Base-by-base conservation (phyloP, 2,888 invertebrate species). In the Drosophila prolongata region DNA sequence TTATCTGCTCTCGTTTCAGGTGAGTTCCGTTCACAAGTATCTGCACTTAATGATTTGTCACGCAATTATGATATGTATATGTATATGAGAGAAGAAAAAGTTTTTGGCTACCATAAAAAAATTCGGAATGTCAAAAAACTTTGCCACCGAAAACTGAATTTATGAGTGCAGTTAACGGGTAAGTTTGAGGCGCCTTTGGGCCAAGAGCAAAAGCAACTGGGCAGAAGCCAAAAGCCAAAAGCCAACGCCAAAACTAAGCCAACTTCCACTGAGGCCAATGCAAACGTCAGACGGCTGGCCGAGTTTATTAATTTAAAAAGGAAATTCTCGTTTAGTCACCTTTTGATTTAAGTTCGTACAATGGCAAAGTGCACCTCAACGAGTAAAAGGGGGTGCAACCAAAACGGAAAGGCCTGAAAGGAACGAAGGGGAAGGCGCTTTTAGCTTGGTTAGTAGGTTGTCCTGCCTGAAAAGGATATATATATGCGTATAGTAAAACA, bases 261-360 rank as follows among this genome's bases (percentile, higher is more conserved):
- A 40, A 27, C 35, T 27, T 61, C 16, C 6, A 14, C 40, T 11
- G 30, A 19, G 47, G 34, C 40, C 61, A 40, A 38, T 34, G 52
- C 56, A 42, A 57, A 55, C 44, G 66, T 54, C 55, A 61, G 62
- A 34, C 68, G 30, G 38, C 43, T 46, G 56, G 65, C 55, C 66
- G 80, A 80, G 81, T 89, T 87, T 91, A 91, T 91, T 90, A 91
- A 91, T 91, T 89, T 88, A 84, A 91, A 91, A 87, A 90, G 90
- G 91, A 91, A 91, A 91, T 90, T 91, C 88, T 81, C 90, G 87
- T 91, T 91, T 90, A 90, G 89, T 91, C 91, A 90, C 89, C 88
- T 89, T 86, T 89, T 84, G 82, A 90, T 89, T 89, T 84, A 87
- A 87, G 85, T 75, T 74, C 68, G 58, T 40, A 65, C 65, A 62